Evolutionary conservation across 2,797 vertebrate genomes (phyloP).

Genomic region (Tragelaphus eurycerus): DNA sequence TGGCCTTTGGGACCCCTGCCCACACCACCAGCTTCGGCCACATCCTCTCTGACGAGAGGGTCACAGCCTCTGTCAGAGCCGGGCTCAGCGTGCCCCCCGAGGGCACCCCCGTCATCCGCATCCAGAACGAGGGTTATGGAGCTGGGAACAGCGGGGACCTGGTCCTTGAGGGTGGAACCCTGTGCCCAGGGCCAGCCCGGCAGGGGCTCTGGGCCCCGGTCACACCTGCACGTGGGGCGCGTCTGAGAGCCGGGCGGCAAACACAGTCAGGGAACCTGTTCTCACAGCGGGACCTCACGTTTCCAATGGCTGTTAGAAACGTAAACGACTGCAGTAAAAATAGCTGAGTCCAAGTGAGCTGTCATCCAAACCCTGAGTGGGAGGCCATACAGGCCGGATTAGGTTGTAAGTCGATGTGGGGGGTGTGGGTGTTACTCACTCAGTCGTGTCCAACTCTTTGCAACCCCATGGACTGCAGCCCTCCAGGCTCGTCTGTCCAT

Average conservation of each 20-base stretch:
- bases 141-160: fast-evolving
- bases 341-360: not conserved
- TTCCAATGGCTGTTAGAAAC: not conserved
- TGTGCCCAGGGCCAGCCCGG: fast-evolving
- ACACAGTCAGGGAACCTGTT: not conserved
- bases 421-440: fast-evolving
- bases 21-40: fast-evolving
- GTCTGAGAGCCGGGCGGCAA: not conserved
- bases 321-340: not conserved
- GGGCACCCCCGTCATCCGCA: not conserved
- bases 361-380: not conserved
- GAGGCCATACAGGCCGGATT: not conserved
- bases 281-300: not conserved
- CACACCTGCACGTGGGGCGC: fast-evolving
- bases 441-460: not conserved
- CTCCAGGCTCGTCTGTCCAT: not conserved
- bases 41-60: fast-evolving
- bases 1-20: too few relatives aligned
- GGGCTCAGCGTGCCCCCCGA: fast-evolving
- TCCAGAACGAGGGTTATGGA: not conserved
- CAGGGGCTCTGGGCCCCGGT: not conserved
- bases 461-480: not conserved
- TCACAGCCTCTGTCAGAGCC: not conserved
- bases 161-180: fast-evolving
- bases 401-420: not conserved